Percentiles rank a stretch among this genome's conserved stretches.
Conservation (phyloP, 1,140 invertebrate species). For the Drosophila sproati region DNA sequence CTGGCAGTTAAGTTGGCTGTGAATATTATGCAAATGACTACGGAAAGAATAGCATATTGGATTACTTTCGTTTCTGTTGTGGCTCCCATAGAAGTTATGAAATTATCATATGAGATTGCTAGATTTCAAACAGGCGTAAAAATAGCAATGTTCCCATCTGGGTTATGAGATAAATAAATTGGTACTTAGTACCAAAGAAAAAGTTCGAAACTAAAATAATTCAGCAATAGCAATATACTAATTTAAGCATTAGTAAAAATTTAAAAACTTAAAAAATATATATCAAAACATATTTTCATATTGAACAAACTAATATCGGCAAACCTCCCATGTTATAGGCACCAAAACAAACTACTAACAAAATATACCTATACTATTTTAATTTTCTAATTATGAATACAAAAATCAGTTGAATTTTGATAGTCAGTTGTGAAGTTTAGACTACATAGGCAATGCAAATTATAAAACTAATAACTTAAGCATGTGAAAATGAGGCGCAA, state of each 20-base stretch:
- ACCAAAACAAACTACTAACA: no score
- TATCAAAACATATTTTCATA: no score
- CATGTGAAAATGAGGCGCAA: constrained; percentile 67
- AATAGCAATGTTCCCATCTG: no score
- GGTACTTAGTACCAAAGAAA: no score
- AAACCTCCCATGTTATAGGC: no score
- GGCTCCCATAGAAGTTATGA: background rate
- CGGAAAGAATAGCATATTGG: constrained; percentile 3
- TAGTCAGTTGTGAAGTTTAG: constrained; percentile 23
- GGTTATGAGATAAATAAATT: no score
- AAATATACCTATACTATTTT: background rate
- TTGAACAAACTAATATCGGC: no score
- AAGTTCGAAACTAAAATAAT: no score
- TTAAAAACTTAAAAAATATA: no score
- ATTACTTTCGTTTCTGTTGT: constrained; percentile 1
- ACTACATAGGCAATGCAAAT: constrained; percentile 63
- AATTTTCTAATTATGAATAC: constrained; percentile 19
- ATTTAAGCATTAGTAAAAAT: no score
- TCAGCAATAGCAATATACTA: no score
- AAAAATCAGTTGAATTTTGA: constrained; percentile 27
- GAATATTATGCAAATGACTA: constrained; percentile 36
- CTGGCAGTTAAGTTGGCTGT: background rate
- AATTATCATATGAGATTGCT: background rate
- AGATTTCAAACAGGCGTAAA: no score
- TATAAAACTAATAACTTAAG: constrained; percentile 81